phyloP scores from a whole-genome alignment of 2,113 vertebrate genomes.

The Upupa epops region DNA sequence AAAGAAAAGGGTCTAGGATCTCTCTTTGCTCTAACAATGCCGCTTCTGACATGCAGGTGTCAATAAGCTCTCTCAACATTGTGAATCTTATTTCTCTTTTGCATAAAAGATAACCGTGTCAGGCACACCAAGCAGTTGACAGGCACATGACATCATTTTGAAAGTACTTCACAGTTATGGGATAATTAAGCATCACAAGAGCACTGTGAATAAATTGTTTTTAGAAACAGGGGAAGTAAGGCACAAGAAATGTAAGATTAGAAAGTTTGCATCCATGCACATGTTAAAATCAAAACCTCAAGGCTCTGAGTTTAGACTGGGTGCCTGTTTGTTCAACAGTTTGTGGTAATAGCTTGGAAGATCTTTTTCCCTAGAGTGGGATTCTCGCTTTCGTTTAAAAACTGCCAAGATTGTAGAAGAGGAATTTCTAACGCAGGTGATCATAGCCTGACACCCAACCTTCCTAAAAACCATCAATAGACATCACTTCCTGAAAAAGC shows the following conservation, averaged over 20 bases:
- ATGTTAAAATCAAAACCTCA: background rate
- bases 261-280: background rate
- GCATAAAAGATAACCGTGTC: background rate
- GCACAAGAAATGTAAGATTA: background rate
- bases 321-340: background rate
- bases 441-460: background rate
- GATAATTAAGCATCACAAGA: background rate
- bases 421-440: background rate
- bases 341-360: background rate
- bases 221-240: background rate
- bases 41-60: background rate
- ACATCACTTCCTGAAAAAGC: background rate
- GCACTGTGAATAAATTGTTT: background rate
- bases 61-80: background rate
- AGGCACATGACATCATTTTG: background rate
- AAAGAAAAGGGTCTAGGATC: background rate
- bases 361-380: background rate
- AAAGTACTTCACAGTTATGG: background rate
- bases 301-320: background rate
- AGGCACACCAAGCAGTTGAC: background rate
- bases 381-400: background rate
- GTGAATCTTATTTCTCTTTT: background rate
- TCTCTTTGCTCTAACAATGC: background rate
- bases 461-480: background rate
- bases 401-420: background rate